phyloP scores from a whole-genome alignment of 2,888 invertebrate genomes.

The Sphecodes monilicornis region DNA sequence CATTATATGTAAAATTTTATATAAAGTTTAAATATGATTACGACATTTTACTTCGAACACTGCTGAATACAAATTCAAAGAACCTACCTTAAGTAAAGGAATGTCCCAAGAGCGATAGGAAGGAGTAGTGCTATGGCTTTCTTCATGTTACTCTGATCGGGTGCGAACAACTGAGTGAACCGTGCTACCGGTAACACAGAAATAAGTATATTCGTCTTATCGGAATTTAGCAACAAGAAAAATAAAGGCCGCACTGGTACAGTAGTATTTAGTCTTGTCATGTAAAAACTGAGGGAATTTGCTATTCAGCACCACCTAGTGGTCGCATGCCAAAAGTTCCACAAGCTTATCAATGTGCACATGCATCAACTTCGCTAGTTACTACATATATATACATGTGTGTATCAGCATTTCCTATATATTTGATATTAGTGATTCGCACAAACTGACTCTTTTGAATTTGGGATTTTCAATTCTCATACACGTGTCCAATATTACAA shows the following conservation, averaged over 20 bases:
- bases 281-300: conserved; percentile 29
- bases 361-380: too few species aligned
- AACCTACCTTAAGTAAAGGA: conserved; percentile 1
- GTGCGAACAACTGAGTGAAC: background rate
- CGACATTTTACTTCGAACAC: background rate
- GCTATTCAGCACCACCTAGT: conserved; percentile 27
- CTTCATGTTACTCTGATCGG: conserved; percentile 19
- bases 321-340: background rate
- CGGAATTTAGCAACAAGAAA: background rate
- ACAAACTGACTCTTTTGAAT: background rate
- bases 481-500: background rate
- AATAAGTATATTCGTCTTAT: background rate
- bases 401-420: background rate
- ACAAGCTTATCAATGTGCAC: background rate
- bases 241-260: background rate
- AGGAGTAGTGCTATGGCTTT: conserved; percentile 7
- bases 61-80: background rate
- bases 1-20: background rate
- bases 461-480: background rate
- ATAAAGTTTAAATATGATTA: background rate
- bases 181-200: background rate
- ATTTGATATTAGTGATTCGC: background rate
- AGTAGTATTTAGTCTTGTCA: background rate
- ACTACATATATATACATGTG: too few species aligned
- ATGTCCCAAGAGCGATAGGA: background rate